These are phyloP conservation scores for Hippoglossus stenolepis DNA, from an alignment of 2,113 vertebrate species.

Conservation along the genomic window DNA sequence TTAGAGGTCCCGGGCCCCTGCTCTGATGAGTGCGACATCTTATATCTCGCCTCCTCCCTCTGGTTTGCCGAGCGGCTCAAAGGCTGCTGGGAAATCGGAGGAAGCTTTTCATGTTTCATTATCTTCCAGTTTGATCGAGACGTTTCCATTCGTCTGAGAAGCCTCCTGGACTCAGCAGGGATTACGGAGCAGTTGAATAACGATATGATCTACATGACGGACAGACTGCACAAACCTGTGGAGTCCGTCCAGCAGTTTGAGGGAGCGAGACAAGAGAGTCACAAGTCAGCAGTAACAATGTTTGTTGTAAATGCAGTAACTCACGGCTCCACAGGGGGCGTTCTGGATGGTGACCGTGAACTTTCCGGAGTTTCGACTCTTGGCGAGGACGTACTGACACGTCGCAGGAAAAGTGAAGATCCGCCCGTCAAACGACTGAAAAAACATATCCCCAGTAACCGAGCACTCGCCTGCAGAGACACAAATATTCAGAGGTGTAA, in stretches of 20 bases:
- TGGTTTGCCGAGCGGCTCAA: conserved; percentile 71
- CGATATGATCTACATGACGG: conserved; percentile 59
- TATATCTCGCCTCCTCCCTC: conserved; percentile 70
- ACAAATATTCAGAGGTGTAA: not conserved
- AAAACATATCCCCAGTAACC: conserved; percentile 92
- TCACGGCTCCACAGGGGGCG: conserved; percentile 91
- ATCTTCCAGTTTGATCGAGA: conserved; percentile 70
- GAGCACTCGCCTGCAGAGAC: conserved; percentile 90
- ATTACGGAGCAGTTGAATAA: conserved; percentile 50
- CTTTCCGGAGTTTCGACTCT: conserved; percentile 87
- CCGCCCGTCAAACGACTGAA: conserved; percentile 93
- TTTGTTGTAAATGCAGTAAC: conserved; percentile 32
- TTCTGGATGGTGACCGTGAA: conserved; percentile 93
- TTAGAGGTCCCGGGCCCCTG: conserved; percentile 59
- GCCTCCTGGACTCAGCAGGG: conserved; percentile 20
- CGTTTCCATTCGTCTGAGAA: conserved; percentile 25
- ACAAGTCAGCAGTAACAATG: not conserved
- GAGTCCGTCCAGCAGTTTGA: conserved; percentile 14
- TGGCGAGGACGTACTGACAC: conserved; percentile 94
- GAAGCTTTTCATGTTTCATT: conserved; percentile 66
- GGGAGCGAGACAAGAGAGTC: not conserved
- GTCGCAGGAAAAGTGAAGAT: conserved; percentile 91
- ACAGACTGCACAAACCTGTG: conserved; percentile 35
- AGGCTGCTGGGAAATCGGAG: conserved; percentile 72
- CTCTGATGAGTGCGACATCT: conserved; percentile 82